Evolutionary conservation across 2,797 vertebrate genomes (phyloP), one percentile per base, ranked within the genome.

Genomic region (Xiphorhynchus erythropygius): DNA sequence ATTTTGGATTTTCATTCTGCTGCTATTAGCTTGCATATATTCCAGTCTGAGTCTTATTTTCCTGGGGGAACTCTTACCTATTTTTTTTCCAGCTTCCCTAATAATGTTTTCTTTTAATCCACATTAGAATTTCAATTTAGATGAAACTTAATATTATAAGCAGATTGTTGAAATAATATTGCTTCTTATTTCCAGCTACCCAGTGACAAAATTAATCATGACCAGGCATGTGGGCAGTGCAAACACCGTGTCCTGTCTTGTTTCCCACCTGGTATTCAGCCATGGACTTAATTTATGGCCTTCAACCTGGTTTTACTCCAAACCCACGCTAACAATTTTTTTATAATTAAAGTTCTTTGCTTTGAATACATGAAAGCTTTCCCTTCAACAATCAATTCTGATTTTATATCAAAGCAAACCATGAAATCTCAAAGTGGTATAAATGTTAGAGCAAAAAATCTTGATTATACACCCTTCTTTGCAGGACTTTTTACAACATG

Each of bases 401-500:
- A 68, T 85, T 87, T 85, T 74, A 22, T 83, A 77, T 89, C 49
- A 75, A 87, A 83, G 28, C 11, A 81, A 84, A 42, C 47, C n/a
- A 28, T 56, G 23, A 77, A 76, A 69, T 89, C 47, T 59, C 32
- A 6, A 85, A 87, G 63, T 44, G 17, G 5, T 80, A 46, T 23
- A 70, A 90, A 80, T 25, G 33, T 22, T 50, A 59, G 76, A 73
- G 60, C 18, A 89, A 87, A 90, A 84, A 32, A 33, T 65, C 57
- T 82, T 71, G 35, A 55, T 82, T 63, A 37, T 49, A 47, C 23
- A 56, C 10, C 68, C 27, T 24, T 32, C 24, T 80, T 82, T 44
- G 4, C 2, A 44, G 70, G 84, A 73, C 37, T 44, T 87, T 52
- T 70, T 94, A 19, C 22, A 39, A n/a, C 27, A 4, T 67, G 52